Base-by-base conservation (phyloP, 2,888 invertebrate genomes). In the Standfussiana lucernea region DNA sequence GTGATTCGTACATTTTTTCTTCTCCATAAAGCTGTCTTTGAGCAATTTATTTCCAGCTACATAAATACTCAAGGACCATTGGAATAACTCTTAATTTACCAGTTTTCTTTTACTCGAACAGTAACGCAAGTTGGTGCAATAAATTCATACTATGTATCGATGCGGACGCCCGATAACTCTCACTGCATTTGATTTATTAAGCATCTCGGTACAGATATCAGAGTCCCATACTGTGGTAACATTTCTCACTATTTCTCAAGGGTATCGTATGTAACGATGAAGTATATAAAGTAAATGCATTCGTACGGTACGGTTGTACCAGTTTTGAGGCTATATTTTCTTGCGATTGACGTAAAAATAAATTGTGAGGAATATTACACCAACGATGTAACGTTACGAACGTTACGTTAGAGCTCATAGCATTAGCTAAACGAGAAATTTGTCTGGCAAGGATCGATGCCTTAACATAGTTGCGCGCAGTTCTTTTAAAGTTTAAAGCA, bases 121-220 rank as follows among this genome's bases (percentile, higher is more conserved):
- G 78, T 81, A 59, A 81, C 82, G 32, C 76, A 72, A 85, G 79
- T 86, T 77, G 76, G 53, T 67, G 86, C 79, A 82, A 88, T 88
- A 88, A 88, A 88, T 87, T 82, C 50, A 85, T 80, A 71, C 82
- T 75, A 75, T 77, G 77, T 82, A 83, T 84, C 79, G 86, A 86
- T 88, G 81, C 72, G 77, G 67, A 75, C 65, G 86, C 83, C 80
- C 74, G 87, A 86, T 88, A 88, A 83, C 77, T 82, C 82, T 69
- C 78, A 66, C 72, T 86, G 85, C 81, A 83, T 89, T 87, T 89
- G 89, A 89, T 89, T 86, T 89, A 88, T 89, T 77, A 77, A 82
- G 42, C 80, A 85, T 84, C 76, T 79, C 78, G 72, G 56, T 85
- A 75, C 83, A 86, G 88, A 87, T 87, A 88, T 81, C 85, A 88